Percentiles rank a stretch among this genome's conserved stretches.
phyloP scores from a whole-genome alignment of 1,140 invertebrate species.

The Drosophila sturtevanti region DNA sequence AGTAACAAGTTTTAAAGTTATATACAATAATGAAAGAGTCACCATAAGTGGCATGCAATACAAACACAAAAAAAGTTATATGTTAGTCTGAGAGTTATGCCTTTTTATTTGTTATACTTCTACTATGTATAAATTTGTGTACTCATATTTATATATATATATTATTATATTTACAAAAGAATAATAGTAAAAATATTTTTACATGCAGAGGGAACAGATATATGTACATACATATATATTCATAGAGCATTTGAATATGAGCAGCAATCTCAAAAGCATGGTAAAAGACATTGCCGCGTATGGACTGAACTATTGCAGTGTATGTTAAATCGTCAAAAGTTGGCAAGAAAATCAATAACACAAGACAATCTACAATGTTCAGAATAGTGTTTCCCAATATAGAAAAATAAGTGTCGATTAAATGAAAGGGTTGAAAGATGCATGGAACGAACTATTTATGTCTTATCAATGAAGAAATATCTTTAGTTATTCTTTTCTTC shows the following conservation, averaged over 20 bases:
- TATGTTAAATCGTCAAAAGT: background rate
- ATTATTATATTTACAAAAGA: background rate
- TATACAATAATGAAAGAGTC: background rate
- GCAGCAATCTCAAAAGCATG: background rate
- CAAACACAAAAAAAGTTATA: background rate
- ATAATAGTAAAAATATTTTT: background rate
- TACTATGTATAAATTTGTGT: background rate
- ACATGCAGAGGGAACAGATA: background rate
- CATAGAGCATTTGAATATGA: background rate
- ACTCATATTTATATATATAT: background rate
- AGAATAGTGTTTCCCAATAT: too few species aligned
- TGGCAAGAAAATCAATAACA: background rate
- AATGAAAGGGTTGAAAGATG: too few species aligned
- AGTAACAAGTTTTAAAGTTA: background rate
- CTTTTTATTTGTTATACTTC: background rate
- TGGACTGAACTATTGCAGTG: background rate
- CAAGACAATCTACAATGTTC: too few species aligned
- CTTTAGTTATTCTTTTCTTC: too few species aligned
- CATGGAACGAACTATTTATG: too few species aligned
- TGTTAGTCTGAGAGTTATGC: background rate
- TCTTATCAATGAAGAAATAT: too few species aligned
- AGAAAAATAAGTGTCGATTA: too few species aligned
- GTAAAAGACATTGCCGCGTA: background rate
- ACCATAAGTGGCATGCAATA: background rate
- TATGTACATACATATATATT: background rate